Base-by-base conservation (phyloP, 2,888 invertebrate species). In the Cordilura impudica region DNA sequence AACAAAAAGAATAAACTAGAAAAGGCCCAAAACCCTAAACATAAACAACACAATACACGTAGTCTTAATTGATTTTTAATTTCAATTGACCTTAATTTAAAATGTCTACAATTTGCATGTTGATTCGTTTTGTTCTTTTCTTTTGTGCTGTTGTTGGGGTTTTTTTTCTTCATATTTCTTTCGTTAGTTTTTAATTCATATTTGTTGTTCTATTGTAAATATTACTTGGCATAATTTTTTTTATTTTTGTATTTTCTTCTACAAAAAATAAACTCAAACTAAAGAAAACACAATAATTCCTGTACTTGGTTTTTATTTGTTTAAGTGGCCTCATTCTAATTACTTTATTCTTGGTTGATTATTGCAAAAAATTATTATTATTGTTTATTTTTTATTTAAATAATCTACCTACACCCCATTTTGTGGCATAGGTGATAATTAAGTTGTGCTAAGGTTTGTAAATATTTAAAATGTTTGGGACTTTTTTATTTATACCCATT, bases 11-110 rank as follows among this genome's bases (percentile, higher is more conserved):
- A 18, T 12, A 39, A 19, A 16, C 2, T 18, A 26, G n/a, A 69
- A 54, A 53, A 47, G 31, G 54, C 39, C 56, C 43, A 49, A 65
- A 56, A 69, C 67, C 69, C 75, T 69, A 67, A 75, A 21, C 47
- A n/a, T n/a, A n/a, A n/a, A n/a, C n/a, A n/a, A n/a, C n/a, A n/a
- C n/a, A n/a, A n/a, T n/a, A 49, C 54, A 75, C 56, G 63, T 63
- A 54, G 63, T 56, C 61, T 69, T 75, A 75, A 75, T 77, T 77
- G 71, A 77, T 77, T 77, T 77, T 77, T 71, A 49, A 66, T 77
- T 77, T 71, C 60, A 77, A 77, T 77, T 77, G 77, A 77, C 77
- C 77, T 72, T 71, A 71, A 77, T 77, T 71, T 66, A 61, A 71
- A 60, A 65, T 66, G 53, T 71, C 45, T 60, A 65, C 71, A 66